Conservation (phyloP, 2,113 vertebrate genomes). For the Mugil cephalus region DNA sequence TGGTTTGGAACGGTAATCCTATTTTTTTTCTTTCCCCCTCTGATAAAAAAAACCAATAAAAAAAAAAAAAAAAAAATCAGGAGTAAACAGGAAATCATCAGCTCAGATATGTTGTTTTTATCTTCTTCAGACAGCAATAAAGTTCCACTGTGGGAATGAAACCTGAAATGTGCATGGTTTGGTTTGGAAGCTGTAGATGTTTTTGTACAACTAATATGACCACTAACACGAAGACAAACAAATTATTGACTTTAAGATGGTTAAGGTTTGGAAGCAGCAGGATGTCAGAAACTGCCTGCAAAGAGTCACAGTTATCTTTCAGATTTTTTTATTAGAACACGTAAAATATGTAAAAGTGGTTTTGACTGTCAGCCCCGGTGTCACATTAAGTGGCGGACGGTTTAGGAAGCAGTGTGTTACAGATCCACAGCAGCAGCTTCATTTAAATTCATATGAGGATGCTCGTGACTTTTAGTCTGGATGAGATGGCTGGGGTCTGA, state of each 20-base stretch:
- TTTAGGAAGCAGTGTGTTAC: constrained; percentile 18
- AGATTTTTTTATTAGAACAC: not conserved
- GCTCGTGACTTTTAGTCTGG: not conserved
- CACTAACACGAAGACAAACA: constrained; percentile 39
- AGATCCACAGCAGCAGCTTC: constrained; percentile 1
- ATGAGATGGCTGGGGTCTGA: constrained; percentile 13
- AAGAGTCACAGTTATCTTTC: not conserved
- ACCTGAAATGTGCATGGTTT: constrained; percentile 11
- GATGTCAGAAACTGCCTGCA: not conserved
- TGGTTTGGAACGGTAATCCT: constrained; percentile 4
- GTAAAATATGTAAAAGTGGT: not conserved
- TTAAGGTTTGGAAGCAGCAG: not conserved
- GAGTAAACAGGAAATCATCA: constrained; percentile 23
- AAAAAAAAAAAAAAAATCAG: constrained; percentile 1
- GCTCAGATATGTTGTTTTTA: constrained; percentile 34
- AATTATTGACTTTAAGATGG: constrained; percentile 5
- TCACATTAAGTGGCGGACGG: not conserved
- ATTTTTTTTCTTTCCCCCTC: not conserved
- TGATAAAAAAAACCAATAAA: constrained; percentile 27
- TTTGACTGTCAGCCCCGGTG: not conserved
- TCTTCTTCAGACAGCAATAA: constrained; percentile 26
- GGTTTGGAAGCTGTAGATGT: constrained; percentile 46
- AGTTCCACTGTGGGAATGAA: constrained; percentile 24
- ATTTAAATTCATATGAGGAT: constrained; percentile 15
- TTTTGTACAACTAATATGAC: constrained; percentile 42